A percentile compares a stretch with the other conserved stretches of the same genome.
Conservation (phyloP, 2,113 vertebrate genomes). For the Gambusia holbrooki region DNA sequence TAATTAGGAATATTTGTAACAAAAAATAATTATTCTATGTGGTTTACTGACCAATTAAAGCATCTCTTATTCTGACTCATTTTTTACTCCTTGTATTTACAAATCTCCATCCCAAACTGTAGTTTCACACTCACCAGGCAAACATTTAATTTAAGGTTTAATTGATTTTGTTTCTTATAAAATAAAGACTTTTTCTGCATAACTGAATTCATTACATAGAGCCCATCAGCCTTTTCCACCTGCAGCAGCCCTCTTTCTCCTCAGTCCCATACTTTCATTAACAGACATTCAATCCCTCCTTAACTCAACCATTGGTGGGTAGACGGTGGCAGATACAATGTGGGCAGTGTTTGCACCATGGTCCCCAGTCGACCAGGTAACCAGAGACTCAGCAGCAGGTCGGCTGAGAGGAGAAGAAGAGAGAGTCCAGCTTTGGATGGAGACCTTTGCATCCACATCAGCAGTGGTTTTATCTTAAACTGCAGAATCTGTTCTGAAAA, state of each 20-base stretch:
- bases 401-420: background rate
- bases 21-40: no score
- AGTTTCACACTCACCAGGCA: no score
- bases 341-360: slow-evolving; percentile 58
- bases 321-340: slow-evolving; percentile 54
- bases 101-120: no score
- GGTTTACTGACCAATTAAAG: no score
- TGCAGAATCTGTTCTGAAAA: background rate
- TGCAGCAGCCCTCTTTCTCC: slow-evolving; percentile 22
- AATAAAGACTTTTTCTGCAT: background rate
- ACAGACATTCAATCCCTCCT: slow-evolving; percentile 59
- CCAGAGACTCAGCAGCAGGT: slow-evolving; percentile 56
- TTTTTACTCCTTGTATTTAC: no score
- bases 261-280: slow-evolving; percentile 60
- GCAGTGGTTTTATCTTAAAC: slow-evolving; percentile 10
- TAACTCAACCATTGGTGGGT: slow-evolving; percentile 43
- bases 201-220: background rate
- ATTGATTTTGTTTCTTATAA: no score
- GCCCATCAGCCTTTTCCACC: background rate
- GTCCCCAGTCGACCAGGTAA: slow-evolving; percentile 57
- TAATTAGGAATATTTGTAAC: no score
- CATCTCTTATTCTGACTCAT: no score
- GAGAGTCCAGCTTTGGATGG: background rate
- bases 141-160: no score
- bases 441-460: slow-evolving; percentile 17